phyloP scores from a whole-genome alignment of 2,888 invertebrate genomes.

The Tinea pellionella region DNA sequence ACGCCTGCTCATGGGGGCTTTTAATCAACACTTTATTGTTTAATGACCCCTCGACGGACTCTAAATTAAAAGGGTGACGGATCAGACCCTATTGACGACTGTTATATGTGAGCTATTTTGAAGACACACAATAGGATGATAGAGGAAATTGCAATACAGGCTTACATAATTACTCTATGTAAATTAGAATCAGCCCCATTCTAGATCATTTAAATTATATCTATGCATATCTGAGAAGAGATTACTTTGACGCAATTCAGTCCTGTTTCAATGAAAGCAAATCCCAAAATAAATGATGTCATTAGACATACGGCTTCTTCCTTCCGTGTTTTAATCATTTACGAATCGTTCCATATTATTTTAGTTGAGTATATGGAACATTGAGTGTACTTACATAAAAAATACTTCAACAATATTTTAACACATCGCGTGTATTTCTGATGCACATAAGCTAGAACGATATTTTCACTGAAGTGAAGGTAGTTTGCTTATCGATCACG shows the following conservation, averaged over 20 bases:
- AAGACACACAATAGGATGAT: neutral
- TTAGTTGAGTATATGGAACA: neutral
- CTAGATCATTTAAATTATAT: neutral
- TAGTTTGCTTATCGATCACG: neutral
- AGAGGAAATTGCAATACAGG: slow-evolving; percentile 8
- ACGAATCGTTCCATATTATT: neutral
- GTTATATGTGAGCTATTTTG: slow-evolving; percentile 23
- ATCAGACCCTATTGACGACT: slow-evolving; percentile 63
- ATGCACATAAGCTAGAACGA: neutral
- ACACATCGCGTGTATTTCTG: neutral
- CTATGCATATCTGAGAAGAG: no score
- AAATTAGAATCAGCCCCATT: neutral
- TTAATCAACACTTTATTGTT: slow-evolving; percentile 71
- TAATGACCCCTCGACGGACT: slow-evolving; percentile 66
- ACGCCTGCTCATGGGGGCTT: slow-evolving; percentile 63
- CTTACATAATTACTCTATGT: neutral
- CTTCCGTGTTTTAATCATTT: neutral
- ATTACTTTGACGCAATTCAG: no score
- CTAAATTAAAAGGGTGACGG: slow-evolving; percentile 70
- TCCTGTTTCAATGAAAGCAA: neutral
- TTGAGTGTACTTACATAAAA: no score
- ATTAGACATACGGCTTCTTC: neutral
- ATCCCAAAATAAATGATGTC: neutral
- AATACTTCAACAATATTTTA: neutral
- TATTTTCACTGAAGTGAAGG: neutral